Conservation (phyloP, 1,140 invertebrate species). For the Atta colombica region DNA sequence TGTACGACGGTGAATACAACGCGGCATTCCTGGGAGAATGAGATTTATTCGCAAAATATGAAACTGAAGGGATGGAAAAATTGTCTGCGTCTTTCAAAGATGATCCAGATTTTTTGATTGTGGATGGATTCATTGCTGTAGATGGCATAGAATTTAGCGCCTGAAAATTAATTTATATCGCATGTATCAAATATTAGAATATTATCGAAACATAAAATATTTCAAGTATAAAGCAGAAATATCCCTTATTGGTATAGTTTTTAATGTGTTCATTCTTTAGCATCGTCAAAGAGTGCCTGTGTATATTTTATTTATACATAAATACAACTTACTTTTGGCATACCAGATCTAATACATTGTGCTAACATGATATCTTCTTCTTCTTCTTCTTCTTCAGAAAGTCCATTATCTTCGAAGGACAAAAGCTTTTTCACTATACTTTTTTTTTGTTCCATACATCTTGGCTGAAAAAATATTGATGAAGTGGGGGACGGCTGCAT, state of each 20-base stretch:
- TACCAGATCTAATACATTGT: conserved; percentile 82
- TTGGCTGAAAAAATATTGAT: conserved; percentile 31
- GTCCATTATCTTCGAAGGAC: conserved; percentile 76
- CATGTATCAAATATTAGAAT: background rate
- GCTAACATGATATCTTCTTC: conserved; percentile 80
- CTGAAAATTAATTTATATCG: conserved; percentile 30
- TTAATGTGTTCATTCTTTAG: background rate
- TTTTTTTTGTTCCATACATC: conserved; percentile 28
- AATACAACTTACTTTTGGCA: conserved; percentile 77
- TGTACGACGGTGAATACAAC: conserved; percentile 22
- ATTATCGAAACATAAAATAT: conserved; percentile 1
- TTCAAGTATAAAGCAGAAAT: background rate
- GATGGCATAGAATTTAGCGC: conserved; percentile 3
- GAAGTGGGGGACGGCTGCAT: background rate
- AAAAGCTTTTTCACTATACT: conserved; percentile 49
- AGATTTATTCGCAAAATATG: conserved; percentile 30
- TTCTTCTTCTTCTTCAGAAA: conserved; percentile 83
- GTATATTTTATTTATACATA: background rate
- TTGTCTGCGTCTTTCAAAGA: background rate
- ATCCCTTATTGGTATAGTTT: background rate
- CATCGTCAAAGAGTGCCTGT: background rate
- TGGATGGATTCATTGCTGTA: background rate
- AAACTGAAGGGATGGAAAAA: background rate
- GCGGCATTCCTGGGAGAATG: background rate
- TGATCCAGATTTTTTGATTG: conserved; percentile 6